Percentiles rank a stretch among this genome's conserved stretches.
phyloP scores from a whole-genome alignment of 2,797 vertebrate species.

The Toxotes lorentzi region DNA sequence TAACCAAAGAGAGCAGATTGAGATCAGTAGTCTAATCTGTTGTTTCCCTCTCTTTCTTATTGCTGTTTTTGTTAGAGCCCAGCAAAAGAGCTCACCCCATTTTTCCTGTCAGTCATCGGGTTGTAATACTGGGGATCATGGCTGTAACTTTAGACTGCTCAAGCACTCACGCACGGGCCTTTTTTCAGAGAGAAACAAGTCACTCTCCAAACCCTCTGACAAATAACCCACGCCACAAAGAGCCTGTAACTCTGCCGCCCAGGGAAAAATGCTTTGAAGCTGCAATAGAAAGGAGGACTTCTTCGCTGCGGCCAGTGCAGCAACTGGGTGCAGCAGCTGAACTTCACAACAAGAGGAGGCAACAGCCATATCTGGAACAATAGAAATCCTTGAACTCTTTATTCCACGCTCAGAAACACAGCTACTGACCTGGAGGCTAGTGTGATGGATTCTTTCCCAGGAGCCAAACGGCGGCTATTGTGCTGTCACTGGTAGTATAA shows the following conservation, averaged over 20 bases:
- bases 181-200: constrained; percentile 84
- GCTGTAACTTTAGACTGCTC: constrained; percentile 85
- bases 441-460: constrained; percentile 40
- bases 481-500: constrained; percentile 49
- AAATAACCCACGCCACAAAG: constrained; percentile 87
- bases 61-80: constrained; percentile 83
- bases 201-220: constrained; percentile 86
- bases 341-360: constrained; percentile 44
- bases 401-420: constrained; percentile 37
- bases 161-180: constrained; percentile 74
- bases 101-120: constrained; percentile 88
- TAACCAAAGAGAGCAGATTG: constrained; percentile 83
- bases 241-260: constrained; percentile 84
- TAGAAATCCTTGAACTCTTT: constrained; percentile 49
- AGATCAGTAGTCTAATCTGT: constrained; percentile 84
- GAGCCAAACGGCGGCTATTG: constrained; percentile 41
- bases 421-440: constrained; percentile 36
- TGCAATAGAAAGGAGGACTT: constrained; percentile 81
- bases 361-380: constrained; percentile 38
- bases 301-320: constrained; percentile 55
- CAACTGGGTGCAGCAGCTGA: constrained; percentile 42
- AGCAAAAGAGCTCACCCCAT: constrained; percentile 80
- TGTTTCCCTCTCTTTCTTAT: constrained; percentile 82
- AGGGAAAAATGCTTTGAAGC: constrained; percentile 86
- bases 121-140: constrained; percentile 85